phyloP scores from a whole-genome alignment of 2,113 vertebrate species.

The Pomatorhinus ruficollis region DNA sequence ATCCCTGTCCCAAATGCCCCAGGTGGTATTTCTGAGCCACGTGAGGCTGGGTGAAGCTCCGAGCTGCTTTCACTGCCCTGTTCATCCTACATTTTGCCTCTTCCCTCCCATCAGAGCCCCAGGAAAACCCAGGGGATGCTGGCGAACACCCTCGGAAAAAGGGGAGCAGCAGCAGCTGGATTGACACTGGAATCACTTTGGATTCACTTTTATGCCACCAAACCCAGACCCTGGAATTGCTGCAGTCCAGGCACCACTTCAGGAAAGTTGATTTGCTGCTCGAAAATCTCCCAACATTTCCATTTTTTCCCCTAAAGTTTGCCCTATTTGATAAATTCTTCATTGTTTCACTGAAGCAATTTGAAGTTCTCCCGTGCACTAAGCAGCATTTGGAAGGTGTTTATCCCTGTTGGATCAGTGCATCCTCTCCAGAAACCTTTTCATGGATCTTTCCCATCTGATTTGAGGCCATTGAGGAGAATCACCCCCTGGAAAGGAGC shows the following conservation, averaged over 20 bases:
- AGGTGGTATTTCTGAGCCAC: not conserved
- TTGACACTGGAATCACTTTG: rapidly evolving
- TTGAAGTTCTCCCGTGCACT: no score
- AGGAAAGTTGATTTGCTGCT: not conserved
- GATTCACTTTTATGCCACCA: not conserved
- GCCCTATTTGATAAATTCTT: not conserved
- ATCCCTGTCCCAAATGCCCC: rapidly evolving
- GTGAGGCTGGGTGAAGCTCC: not conserved
- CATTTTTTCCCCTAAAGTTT: rapidly evolving
- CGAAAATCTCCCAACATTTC: rapidly evolving
- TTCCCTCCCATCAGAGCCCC: not conserved
- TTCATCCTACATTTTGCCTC: not conserved
- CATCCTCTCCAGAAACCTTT: not conserved
- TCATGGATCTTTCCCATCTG: not conserved
- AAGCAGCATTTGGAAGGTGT: not conserved
- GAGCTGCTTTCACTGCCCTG: rapidly evolving
- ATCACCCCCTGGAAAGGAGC: not conserved
- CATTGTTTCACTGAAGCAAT: not conserved
- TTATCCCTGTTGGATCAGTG: not conserved
- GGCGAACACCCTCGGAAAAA: not conserved
- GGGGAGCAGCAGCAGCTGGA: not conserved
- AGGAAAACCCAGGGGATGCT: not conserved
- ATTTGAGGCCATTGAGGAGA: not conserved
- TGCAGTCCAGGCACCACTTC: not conserved
- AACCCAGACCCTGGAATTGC: not conserved